phyloP scores from a whole-genome alignment of 2,113 vertebrate genomes.

The Trichomycterus rosablanca region DNA sequence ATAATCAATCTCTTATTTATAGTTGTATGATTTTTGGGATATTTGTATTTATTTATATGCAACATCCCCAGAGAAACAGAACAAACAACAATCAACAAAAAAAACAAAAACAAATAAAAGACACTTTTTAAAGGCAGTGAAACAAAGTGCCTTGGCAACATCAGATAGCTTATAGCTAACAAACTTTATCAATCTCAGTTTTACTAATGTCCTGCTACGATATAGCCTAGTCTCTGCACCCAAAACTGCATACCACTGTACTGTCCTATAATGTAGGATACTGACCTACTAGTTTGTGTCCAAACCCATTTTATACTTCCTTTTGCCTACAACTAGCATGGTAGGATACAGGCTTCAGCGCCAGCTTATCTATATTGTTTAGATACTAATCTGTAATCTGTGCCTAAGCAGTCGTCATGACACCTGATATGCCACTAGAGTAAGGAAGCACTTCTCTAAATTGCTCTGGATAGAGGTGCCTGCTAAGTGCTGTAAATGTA shows the following conservation, averaged over 20 bases:
- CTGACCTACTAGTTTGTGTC: no score
- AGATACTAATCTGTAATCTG: slow-evolving; percentile 2
- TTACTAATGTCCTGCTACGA: slow-evolving; percentile 49
- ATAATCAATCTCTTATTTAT: slow-evolving; percentile 74
- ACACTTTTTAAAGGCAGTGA: slow-evolving; percentile 75
- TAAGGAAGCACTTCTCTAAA: no score
- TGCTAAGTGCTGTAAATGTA: no score
- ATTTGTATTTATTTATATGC: slow-evolving; percentile 64
- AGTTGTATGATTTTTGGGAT: slow-evolving; percentile 61
- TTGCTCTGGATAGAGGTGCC: no score
- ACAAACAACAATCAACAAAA: no score
- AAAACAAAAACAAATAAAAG: slow-evolving; percentile 66
- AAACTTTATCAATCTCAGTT: slow-evolving; percentile 39
- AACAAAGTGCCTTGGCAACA: slow-evolving; percentile 69
- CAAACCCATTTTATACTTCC: no score
- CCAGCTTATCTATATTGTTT: no score
- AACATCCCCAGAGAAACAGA: slow-evolving; percentile 72
- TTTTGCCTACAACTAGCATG: no score
- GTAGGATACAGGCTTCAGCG: no score
- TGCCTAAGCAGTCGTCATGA: no score
- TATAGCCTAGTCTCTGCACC: slow-evolving; percentile 32
- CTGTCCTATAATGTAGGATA: neutral
- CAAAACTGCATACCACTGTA: slow-evolving; percentile 28
- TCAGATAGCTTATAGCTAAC: slow-evolving; percentile 73
- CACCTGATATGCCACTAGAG: no score